Conservation (phyloP, 2,113 vertebrate genomes). For the Brachyhypopomus gauderio region DNA sequence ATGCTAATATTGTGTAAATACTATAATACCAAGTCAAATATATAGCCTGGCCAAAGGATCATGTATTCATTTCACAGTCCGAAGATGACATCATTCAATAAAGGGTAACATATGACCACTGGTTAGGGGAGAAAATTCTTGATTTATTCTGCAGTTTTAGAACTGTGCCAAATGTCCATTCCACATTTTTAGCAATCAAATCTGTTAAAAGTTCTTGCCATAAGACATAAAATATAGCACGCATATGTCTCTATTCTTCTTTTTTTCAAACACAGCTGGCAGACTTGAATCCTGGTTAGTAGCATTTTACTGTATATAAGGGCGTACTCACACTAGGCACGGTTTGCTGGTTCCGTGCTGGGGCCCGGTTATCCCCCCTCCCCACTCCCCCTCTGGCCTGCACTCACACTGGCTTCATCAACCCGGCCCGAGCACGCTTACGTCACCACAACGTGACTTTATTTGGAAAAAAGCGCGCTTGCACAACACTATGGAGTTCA, state of each 20-base stretch:
- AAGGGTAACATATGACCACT: neutral
- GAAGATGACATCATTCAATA: neutral
- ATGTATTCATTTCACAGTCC: neutral
- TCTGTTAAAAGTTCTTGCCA: neutral
- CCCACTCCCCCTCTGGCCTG: too few species aligned
- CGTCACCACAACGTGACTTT: too few species aligned
- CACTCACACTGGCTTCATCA: too few species aligned
- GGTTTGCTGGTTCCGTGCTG: too few species aligned
- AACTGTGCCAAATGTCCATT: neutral
- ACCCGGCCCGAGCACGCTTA: too few species aligned
- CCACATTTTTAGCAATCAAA: neutral
- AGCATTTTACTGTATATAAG: conserved; percentile 4
- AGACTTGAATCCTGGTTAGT: neutral
- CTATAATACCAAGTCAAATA: neutral
- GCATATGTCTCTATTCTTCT: neutral
- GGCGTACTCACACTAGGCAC: too few species aligned
- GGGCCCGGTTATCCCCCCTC: too few species aligned
- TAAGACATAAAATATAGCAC: neutral
- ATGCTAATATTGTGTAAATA: neutral
- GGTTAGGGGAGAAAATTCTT: neutral
- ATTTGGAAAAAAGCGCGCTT: too few species aligned
- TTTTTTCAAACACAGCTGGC: neutral
- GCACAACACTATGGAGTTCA: too few species aligned
- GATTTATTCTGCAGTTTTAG: neutral
- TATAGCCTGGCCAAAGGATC: neutral